A percentile compares a stretch with the other conserved stretches of the same genome.
Evolutionary conservation across 2,888 invertebrate species (phyloP).

Genomic region (Heliconius sara): DNA sequence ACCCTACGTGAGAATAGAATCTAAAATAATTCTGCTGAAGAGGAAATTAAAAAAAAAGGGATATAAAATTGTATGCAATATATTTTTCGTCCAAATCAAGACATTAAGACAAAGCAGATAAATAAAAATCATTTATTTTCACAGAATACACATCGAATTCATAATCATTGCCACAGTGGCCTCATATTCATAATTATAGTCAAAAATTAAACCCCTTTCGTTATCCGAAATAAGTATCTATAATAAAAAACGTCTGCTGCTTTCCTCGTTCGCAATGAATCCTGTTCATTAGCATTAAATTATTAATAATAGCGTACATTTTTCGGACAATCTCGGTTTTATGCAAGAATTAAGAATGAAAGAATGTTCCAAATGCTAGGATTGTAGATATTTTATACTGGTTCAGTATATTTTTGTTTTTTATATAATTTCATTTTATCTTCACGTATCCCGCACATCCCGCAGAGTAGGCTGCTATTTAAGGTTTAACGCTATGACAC

Average conservation of each 20-base stretch:
- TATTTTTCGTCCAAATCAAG: too few species aligned
- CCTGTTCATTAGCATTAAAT: constrained; percentile 49
- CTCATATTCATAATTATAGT: neutral
- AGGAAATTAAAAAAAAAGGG: too few species aligned
- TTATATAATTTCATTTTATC: neutral
- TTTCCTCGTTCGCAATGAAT: constrained; percentile 43
- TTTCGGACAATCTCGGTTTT: constrained; percentile 42
- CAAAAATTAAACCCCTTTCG: neutral
- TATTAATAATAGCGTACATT: constrained; percentile 47
- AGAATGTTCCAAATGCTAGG: constrained; percentile 20
- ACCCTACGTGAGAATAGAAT: neutral
- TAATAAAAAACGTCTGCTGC: constrained; percentile 39
- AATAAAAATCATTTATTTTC: too few species aligned
- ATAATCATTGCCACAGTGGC: neutral
- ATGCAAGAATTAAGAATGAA: constrained; percentile 38
- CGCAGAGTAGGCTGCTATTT: too few species aligned
- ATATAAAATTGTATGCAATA: too few species aligned
- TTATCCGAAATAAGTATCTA: constrained; percentile 14
- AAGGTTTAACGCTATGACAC: too few species aligned
- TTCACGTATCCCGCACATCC: too few species aligned
- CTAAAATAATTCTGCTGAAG: too few species aligned
- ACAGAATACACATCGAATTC: too few species aligned
- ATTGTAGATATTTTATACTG: neutral
- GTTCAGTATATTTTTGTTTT: constrained; percentile 12
- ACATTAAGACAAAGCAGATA: too few species aligned